Conservation (phyloP, 2,113 vertebrate species). For the Cariama cristata region DNA sequence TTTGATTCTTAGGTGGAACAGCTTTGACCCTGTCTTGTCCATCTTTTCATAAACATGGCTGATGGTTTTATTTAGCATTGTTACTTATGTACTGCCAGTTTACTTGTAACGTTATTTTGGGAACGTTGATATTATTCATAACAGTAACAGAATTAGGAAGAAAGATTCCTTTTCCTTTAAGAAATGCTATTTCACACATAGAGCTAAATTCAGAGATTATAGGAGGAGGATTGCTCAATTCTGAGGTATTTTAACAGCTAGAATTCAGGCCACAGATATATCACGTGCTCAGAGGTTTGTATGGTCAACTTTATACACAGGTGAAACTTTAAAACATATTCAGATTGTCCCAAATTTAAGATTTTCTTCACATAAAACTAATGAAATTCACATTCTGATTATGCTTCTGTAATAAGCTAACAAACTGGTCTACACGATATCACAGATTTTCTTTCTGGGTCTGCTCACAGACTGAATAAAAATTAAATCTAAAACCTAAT, state of each 20-base stretch:
- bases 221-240: not conserved
- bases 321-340: not conserved
- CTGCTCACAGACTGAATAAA: not conserved
- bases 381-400: not conserved
- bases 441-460: not conserved
- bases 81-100: not conserved
- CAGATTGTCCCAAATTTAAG: not conserved
- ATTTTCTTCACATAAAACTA: not conserved
- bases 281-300: rapidly evolving
- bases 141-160: not conserved
- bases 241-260: not conserved
- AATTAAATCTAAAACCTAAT: not conserved
- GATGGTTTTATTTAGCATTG: not conserved
- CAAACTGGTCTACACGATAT: not conserved
- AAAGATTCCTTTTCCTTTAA: not conserved
- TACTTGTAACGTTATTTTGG: not conserved
- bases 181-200: not conserved
- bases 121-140: not conserved
- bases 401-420: not conserved
- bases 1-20: not conserved
- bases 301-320: not conserved
- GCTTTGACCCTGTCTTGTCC: not conserved
- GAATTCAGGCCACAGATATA: not conserved
- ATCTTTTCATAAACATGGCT: not conserved
- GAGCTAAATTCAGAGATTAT: not conserved